Percentiles rank a stretch among this genome's conserved stretches.
phyloP scores from a whole-genome alignment of 2,113 vertebrate species.

The Setophaga kirtlandii region DNA sequence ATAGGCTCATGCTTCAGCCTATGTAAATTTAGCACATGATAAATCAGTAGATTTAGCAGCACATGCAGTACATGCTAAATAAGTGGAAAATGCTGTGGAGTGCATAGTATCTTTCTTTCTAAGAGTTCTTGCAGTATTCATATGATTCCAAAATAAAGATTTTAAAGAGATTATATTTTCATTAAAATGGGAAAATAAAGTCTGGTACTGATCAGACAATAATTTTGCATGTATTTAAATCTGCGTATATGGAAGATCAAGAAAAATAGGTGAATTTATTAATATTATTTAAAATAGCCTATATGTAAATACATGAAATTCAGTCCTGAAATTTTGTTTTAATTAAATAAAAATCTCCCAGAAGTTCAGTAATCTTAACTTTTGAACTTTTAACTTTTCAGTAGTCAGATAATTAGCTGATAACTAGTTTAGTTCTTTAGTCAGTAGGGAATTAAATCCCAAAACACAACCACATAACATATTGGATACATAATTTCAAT shows the following conservation, averaged over 20 bases:
- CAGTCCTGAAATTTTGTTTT: not conserved
- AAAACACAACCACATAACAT: not conserved
- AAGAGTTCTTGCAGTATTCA: not conserved
- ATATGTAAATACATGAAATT: not conserved
- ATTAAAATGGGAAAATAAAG: not conserved
- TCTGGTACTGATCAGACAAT: not conserved
- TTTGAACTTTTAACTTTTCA: not conserved
- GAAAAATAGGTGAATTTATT: not conserved
- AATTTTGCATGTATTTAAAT: not conserved
- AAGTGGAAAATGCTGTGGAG: not conserved
- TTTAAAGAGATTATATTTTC: not conserved
- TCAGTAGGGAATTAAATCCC: not conserved
- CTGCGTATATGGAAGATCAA: not conserved
- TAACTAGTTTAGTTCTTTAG: not conserved
- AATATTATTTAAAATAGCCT: not conserved
- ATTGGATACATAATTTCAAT: not conserved
- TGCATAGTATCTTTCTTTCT: not conserved
- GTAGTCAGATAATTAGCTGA: not conserved
- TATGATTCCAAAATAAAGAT: not conserved
- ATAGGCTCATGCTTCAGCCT: not conserved
- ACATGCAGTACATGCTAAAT: not conserved
- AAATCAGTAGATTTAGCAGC: not conserved
- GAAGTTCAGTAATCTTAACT: not conserved
- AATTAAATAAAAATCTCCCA: not conserved
- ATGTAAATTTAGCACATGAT: not conserved